phyloP scores from a whole-genome alignment of 2,113 vertebrate genomes.

The Corvus hawaiiensis region DNA sequence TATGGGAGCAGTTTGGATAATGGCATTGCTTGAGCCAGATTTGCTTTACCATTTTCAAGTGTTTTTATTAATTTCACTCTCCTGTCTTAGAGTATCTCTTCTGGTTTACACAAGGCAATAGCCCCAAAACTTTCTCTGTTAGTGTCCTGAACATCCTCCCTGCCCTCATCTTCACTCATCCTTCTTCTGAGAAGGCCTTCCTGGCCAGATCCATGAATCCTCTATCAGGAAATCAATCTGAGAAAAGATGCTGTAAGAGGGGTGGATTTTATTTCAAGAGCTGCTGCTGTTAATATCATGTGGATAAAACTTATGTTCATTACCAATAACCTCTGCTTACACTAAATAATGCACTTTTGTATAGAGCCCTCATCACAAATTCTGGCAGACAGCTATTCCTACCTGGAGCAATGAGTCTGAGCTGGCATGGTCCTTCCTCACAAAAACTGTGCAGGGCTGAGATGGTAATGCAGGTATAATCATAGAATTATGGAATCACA shows the following conservation, averaged over 20 bases:
- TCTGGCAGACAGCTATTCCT: not conserved
- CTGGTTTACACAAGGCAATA: not conserved
- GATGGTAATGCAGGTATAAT: not conserved
- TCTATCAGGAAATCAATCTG: not conserved
- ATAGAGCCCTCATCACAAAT: not conserved
- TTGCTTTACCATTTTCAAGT: not conserved
- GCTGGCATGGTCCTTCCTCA: not conserved
- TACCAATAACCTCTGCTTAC: not conserved
- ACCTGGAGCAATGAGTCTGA: not conserved
- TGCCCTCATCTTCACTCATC: not conserved
- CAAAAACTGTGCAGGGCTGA: not conserved
- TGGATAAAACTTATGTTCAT: not conserved
- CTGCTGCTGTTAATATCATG: not conserved
- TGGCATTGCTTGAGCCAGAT: not conserved
- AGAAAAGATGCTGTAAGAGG: not conserved
- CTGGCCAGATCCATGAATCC: not conserved
- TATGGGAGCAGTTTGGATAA: not conserved
- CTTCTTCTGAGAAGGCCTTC: not conserved
- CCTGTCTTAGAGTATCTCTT: not conserved
- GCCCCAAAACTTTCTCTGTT: not conserved
- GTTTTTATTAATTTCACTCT: not conserved
- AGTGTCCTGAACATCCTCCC: not conserved
- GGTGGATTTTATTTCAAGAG: not conserved
- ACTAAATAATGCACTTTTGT: not conserved
- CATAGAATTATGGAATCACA: not conserved